Conservation (phyloP, 1,140 invertebrate species). For the Drosophila carrolli region DNA sequence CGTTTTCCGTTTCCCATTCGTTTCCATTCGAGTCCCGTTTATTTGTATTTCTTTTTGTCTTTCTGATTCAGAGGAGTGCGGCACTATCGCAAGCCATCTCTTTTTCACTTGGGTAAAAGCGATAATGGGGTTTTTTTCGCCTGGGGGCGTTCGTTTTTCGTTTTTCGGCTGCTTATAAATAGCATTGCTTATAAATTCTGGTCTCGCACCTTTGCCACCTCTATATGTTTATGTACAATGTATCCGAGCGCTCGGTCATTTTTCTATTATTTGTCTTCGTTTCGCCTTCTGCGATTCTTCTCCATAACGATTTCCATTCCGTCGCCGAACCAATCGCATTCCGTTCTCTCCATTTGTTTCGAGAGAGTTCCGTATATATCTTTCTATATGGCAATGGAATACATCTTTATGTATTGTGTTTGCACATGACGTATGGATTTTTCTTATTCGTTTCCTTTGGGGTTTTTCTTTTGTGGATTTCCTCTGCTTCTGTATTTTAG, state of each 20-base stretch:
- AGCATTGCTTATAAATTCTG: conserved; percentile 52
- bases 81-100: conserved; percentile 18
- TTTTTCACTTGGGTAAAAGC: conserved; percentile 12
- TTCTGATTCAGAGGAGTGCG: conserved; percentile 69
- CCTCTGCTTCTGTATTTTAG: conserved; percentile 1
- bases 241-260: conserved; percentile 23
- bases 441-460: conserved; percentile 28
- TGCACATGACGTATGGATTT: conserved; percentile 37
- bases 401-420: conserved; percentile 33
- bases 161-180: conserved; percentile 58
- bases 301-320: conserved; percentile 39
- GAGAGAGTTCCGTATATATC: conserved; percentile 13
- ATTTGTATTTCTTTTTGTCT: conserved; percentile 72
- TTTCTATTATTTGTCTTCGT: conserved; percentile 57
- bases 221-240: conserved; percentile 41
- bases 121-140: conserved; percentile 34
- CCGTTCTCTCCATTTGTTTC: conserved; percentile 42
- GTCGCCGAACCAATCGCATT: conserved; percentile 49
- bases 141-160: conserved; percentile 63
- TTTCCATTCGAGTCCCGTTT: conserved; percentile 69
- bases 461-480: conserved; percentile 26
- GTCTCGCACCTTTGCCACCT: conserved; percentile 61
- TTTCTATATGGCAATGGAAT: conserved; percentile 7
- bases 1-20: conserved; percentile 78
- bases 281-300: conserved; percentile 49